Conservation (phyloP, 2,888 invertebrate genomes). For the Neoaliturus tenellus region DNA sequence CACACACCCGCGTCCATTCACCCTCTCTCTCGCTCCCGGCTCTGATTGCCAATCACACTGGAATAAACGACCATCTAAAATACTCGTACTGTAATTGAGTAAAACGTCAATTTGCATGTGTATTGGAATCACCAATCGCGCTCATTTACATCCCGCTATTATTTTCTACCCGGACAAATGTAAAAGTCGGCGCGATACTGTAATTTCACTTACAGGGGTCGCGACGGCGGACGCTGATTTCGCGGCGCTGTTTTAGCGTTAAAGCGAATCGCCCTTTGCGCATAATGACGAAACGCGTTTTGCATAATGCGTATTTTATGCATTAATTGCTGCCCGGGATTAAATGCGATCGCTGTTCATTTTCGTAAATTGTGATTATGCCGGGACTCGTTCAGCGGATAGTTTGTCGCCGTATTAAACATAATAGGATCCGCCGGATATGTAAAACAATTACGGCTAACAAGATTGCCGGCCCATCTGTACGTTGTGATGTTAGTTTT, state of each 20-base stretch:
- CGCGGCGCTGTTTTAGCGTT: neutral
- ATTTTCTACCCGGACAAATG: constrained; percentile 60
- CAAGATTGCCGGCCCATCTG: neutral
- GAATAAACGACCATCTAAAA: constrained; percentile 58
- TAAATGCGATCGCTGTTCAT: constrained; percentile 18
- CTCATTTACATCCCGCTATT: constrained; percentile 66
- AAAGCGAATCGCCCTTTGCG: constrained; percentile 16
- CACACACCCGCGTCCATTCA: neutral
- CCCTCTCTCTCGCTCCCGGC: constrained; percentile 17
- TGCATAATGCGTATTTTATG: constrained; percentile 47
- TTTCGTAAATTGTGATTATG: constrained; percentile 38
- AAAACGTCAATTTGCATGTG: constrained; percentile 67
- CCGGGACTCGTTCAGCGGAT: constrained; percentile 3
- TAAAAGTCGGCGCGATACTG: constrained; percentile 46
- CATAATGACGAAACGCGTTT: constrained; percentile 15
- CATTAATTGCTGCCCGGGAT: constrained; percentile 36
- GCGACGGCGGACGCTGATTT: neutral
- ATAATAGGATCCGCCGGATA: neutral
- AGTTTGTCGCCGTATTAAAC: neutral
- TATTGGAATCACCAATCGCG: constrained; percentile 66
- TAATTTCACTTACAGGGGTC: constrained; percentile 42
- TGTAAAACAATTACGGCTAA: constrained; percentile 21
- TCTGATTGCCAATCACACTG: constrained; percentile 61
- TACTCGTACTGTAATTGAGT: constrained; percentile 63
- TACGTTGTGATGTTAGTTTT: neutral